These are phyloP conservation scores for Coracopsis vasa DNA, from an alignment of 2,113 vertebrate genomes.

Conservation along the genomic window DNA sequence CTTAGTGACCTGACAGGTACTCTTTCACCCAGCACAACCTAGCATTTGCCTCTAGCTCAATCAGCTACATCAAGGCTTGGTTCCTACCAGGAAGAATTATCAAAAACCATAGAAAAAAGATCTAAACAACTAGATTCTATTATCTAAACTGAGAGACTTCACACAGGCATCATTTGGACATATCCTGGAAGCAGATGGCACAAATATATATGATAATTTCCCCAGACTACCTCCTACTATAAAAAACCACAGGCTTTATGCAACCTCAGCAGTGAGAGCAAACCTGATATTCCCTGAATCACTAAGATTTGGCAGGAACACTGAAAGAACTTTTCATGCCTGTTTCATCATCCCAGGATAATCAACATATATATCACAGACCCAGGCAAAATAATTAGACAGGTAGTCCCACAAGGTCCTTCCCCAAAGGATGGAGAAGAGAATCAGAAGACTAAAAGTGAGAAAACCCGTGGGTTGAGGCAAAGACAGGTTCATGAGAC, in stretches of 20 bases:
- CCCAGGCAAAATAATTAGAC: not conserved
- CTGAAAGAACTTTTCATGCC: not conserved
- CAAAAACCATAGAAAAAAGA: not conserved
- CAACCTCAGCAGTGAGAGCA: not conserved
- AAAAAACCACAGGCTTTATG: not conserved
- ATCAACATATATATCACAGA: not conserved
- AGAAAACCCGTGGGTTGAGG: not conserved
- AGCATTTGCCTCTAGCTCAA: not conserved
- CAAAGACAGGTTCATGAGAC: not conserved
- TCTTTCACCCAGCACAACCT: not conserved
- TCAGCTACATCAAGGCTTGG: not conserved
- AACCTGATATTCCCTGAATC: not conserved
- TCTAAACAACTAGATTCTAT: not conserved
- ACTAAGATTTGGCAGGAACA: not conserved
- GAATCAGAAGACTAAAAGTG: not conserved
- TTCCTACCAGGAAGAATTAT: not conserved
- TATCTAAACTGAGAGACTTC: not conserved
- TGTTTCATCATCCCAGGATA: not conserved
- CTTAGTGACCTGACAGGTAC: not conserved
- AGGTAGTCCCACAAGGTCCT: not conserved
- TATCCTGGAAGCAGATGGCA: not conserved
- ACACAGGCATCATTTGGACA: not conserved
- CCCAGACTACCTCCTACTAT: not conserved
- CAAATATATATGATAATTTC: not conserved
- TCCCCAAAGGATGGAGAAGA: not conserved